Base-by-base conservation (phyloP, 2,113 vertebrate genomes). In the Cyanoramphus novaezelandiae region DNA sequence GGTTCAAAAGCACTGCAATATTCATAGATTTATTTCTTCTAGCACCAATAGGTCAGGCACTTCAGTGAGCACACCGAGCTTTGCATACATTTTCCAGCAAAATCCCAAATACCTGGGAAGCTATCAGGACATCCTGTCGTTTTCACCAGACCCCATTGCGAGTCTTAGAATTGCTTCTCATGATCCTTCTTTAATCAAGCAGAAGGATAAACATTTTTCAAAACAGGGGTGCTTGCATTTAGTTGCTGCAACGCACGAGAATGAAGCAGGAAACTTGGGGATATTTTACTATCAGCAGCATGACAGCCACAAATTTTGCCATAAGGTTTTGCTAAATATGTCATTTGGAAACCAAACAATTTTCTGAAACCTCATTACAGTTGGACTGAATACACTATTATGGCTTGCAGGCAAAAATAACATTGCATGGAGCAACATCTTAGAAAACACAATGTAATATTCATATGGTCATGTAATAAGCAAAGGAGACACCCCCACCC, bases 321-420 rank as follows among this genome's bases (percentile, higher is more conserved):
- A 95, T 95, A 95, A 93, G 96, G 86, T 96, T 96, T 95, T 91
- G 93, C 70, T 96, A 95, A 95, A 85, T 91, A 90, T 91, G 90
- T 94, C 87, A 96, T 95, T 93, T 94, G 95, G 96, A 92, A 94
- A 94, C 80, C 77, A 94, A 95, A 96, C 67, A 94, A 79, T 92
- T 85, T 96, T 95, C 91, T 96, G 95, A 96, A 93, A 96, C 86
- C 49, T 97, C 77, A 91, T 96, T 93, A 96, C 65, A 87, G 86
- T 89, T 94, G 96, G 88, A 93, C 92, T 94, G 88, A 87, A 94
- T 29, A 57, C 83, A 95, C 52, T 87, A 69, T 84, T 95, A 84
- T 92, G 88, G 83, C 91, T 96, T 85, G 86, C 93, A 94, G 96
- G 96, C 93, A 92, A 96, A 94, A 96, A 93, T 72, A 95, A 95